Percentiles rank a stretch among this genome's conserved stretches.
phyloP scores from a whole-genome alignment of 2,113 vertebrate genomes.

The Lathamus discolor region DNA sequence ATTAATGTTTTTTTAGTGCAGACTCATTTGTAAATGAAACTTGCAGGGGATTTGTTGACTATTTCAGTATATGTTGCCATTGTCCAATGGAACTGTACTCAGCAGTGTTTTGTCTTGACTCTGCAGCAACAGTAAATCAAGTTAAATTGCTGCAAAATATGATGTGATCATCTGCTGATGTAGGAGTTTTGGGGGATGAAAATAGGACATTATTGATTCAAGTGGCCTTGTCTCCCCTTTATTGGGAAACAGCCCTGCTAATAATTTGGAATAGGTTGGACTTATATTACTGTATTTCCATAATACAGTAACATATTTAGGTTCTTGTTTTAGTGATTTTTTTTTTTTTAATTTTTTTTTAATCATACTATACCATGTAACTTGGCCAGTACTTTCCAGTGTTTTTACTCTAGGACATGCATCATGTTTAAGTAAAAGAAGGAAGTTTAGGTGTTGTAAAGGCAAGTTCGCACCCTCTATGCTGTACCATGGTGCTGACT shows the following conservation, averaged over 20 bases:
- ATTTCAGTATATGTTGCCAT: neutral
- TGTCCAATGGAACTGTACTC: neutral
- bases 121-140: neutral
- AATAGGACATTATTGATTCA: neutral
- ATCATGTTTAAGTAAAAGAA: neutral
- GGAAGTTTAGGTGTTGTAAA: neutral
- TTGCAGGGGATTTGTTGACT: neutral
- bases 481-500: fast-evolving
- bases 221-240: neutral
- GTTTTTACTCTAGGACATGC: neutral
- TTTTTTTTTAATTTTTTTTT: neutral
- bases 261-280: neutral
- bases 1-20: neutral
- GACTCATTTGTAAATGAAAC: neutral
- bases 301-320: neutral
- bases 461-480: neutral
- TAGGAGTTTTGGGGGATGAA: neutral
- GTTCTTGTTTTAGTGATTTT: neutral
- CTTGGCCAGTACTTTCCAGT: neutral
- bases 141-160: neutral
- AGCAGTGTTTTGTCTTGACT: neutral
- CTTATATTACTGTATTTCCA: neutral
- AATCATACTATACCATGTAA: neutral
- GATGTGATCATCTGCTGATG: neutral
- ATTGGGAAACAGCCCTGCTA: neutral